Conservation (phyloP, 1,140 invertebrate species). For the Battus philenor region DNA sequence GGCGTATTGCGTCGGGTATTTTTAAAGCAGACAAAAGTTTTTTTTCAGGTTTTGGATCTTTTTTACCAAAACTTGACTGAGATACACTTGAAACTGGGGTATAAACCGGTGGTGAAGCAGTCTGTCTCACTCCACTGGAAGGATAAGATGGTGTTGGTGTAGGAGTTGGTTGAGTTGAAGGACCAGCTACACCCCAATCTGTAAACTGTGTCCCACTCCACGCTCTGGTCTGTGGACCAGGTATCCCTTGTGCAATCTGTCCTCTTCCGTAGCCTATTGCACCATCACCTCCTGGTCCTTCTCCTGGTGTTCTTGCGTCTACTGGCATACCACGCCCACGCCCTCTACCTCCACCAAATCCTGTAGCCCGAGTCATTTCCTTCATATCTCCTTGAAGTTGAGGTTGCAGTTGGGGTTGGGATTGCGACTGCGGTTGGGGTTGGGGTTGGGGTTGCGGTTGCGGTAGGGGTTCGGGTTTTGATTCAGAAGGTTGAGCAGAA, state of each 20-base stretch:
- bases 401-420: background rate
- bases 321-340: background rate
- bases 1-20: constrained; percentile 41
- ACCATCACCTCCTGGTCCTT: background rate
- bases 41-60: background rate
- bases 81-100: background rate
- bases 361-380: background rate
- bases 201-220: background rate
- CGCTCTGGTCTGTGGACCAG: background rate
- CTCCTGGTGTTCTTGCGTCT: background rate
- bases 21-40: constrained; percentile 22
- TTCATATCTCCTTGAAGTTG: background rate
- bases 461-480: background rate
- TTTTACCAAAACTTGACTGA: constrained; percentile 4
- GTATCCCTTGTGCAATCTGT: background rate
- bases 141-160: background rate
- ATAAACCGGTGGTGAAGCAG: background rate
- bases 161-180: background rate
- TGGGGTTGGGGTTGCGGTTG: background rate
- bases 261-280: background rate
- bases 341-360: background rate
- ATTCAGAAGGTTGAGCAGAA: background rate
- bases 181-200: background rate
- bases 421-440: background rate
- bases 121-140: background rate